phyloP scores from a whole-genome alignment of 1,140 invertebrate genomes.

The Listronotus bonariensis region DNA sequence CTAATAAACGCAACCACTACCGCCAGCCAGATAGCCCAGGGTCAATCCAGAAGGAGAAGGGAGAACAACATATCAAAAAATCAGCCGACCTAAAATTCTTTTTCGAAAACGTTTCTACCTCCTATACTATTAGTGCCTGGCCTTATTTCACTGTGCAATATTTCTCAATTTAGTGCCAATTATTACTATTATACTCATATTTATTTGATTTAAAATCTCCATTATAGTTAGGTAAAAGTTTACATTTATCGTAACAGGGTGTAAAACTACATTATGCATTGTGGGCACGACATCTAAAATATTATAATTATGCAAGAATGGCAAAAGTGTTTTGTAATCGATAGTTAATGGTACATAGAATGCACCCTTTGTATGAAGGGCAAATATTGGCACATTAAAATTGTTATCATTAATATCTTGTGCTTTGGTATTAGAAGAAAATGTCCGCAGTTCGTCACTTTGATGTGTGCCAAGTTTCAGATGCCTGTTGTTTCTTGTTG shows the following conservation, averaged over 20 bases:
- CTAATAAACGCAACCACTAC: no score
- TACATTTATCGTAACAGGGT: conserved; percentile 90
- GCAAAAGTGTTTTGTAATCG: conserved; percentile 74
- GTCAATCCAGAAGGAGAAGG: no score
- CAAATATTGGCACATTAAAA: conserved; percentile 75
- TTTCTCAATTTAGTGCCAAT: conserved; percentile 33
- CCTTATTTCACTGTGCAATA: no score
- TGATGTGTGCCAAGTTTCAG: conserved; percentile 31
- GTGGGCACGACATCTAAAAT: conserved; percentile 61
- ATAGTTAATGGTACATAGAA: conserved; percentile 92
- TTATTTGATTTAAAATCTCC: conserved; percentile 30
- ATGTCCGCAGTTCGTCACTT: conserved; percentile 32
- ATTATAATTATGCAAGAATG: conserved; percentile 68
- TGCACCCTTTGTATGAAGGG: conserved; percentile 81
- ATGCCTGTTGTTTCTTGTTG: conserved; percentile 30
- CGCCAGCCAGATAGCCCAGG: no score
- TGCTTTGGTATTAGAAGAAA: conserved; percentile 36
- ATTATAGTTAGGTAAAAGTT: conserved; percentile 65
- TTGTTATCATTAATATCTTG: conserved; percentile 50
- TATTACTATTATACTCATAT: conserved; percentile 40
- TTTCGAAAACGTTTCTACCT: no score
- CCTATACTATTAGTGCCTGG: no score
- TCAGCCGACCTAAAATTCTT: no score
- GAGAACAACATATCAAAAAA: no score
- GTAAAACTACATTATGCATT: conserved; percentile 70